Percentiles rank a stretch among this genome's conserved stretches.
These are phyloP conservation scores for Tyrannus savana DNA, from an alignment of 2,113 vertebrate genomes.

Conservation along the genomic window DNA sequence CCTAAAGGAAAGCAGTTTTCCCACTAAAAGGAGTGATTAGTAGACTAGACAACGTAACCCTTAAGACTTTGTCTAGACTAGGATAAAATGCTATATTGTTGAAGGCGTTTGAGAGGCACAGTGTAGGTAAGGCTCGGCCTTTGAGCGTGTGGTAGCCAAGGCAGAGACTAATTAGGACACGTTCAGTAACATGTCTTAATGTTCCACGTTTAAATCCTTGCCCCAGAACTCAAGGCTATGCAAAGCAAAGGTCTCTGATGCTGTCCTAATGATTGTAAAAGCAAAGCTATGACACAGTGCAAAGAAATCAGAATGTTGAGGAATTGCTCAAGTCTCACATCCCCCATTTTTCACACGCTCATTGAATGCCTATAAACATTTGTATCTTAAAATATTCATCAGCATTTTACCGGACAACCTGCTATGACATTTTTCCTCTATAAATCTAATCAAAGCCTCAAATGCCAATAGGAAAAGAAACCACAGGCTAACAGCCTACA, in stretches of 20 bases:
- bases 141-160: background rate
- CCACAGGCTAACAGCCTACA: background rate
- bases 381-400: background rate
- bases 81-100: constrained; percentile 31
- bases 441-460: constrained; percentile 8
- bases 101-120: background rate
- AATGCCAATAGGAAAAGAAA: background rate
- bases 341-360: background rate
- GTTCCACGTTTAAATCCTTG: background rate
- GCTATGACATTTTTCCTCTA: background rate
- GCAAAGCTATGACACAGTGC: background rate
- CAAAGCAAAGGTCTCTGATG: constrained; percentile 24
- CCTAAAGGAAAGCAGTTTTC: constrained; percentile 19
- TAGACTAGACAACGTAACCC: background rate
- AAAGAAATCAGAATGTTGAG: background rate
- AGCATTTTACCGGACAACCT: background rate
- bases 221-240: constrained; percentile 26
- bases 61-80: constrained; percentile 52
- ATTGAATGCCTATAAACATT: background rate
- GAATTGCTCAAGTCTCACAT: background rate
- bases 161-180: constrained; percentile 11
- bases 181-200: background rate
- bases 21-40: background rate
- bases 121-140: background rate
- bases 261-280: background rate